Percentiles rank a stretch among this genome's conserved stretches.
Evolutionary conservation across 2,113 vertebrate genomes (phyloP).

Genomic region (Dascyllus trimaculatus): DNA sequence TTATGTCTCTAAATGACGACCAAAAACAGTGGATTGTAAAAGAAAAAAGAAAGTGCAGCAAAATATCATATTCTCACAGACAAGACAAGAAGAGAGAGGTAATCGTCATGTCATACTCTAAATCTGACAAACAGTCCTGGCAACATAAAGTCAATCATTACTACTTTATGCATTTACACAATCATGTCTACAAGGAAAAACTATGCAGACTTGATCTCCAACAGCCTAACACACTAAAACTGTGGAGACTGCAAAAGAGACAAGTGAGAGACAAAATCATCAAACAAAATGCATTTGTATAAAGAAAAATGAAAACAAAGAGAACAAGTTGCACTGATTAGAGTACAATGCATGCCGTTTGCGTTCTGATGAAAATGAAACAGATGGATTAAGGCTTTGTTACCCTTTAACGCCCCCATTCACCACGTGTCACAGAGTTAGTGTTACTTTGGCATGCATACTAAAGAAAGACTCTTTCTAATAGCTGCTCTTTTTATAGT

Average conservation of each 20-base stretch:
- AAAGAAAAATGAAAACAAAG: constrained; percentile 8
- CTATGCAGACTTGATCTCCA: too few relatives aligned
- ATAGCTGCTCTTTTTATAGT: constrained; percentile 64
- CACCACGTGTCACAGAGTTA: constrained; percentile 46
- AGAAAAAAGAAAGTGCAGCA: not conserved
- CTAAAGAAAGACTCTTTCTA: constrained; percentile 49
- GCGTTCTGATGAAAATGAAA: constrained; percentile 30
- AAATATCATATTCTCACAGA: not conserved
- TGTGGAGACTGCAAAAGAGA: constrained; percentile 1
- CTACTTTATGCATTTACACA: not conserved
- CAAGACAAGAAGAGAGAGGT: not conserved
- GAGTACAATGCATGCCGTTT: constrained; percentile 11
- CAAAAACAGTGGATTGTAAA: not conserved
- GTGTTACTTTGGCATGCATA: constrained; percentile 42
- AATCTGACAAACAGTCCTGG: constrained; percentile 20
- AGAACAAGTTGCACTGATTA: constrained; percentile 3
- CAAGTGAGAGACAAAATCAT: not conserved
- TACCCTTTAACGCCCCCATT: constrained; percentile 62
- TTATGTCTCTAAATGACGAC: not conserved
- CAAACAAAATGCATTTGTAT: not conserved
- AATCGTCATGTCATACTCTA: not conserved
- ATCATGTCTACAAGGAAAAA: not conserved
- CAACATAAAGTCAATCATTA: constrained; percentile 3
- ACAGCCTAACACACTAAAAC: too few relatives aligned
- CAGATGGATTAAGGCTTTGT: constrained; percentile 18